Evolutionary conservation across 53 echinoderm and acorn worm species (phyloP).

Genomic region (Stichopus horrens): DNA sequence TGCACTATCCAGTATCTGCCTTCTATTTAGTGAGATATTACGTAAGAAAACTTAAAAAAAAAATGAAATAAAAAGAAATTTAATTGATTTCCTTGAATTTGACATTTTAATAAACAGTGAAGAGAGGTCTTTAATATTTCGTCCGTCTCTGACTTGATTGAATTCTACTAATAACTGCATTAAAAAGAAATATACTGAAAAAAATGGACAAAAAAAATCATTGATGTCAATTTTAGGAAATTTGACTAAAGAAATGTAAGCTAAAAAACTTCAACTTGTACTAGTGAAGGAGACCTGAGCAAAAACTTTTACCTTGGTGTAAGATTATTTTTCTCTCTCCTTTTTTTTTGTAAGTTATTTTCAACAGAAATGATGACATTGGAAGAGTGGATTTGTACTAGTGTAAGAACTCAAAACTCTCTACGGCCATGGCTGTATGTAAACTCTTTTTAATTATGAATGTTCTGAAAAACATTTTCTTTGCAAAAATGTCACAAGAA

Average conservation of each 20-base stretch:
- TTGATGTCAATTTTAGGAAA: neutral
- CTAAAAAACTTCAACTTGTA: neutral
- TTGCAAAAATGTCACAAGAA: constrained; percentile 28
- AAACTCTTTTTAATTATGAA: constrained; percentile 21
- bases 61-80: neutral
- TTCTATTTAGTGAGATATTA: neutral
- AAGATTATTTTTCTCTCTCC: too few relatives aligned
- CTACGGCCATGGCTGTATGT: neutral
- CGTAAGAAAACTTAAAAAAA: too few relatives aligned
- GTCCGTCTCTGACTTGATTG: neutral
- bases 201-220: neutral
- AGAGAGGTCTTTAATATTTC: neutral
- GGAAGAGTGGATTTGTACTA: too few relatives aligned
- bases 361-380: too few relatives aligned
- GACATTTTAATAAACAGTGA: neutral
- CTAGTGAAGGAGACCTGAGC: neutral
- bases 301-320: neutral
- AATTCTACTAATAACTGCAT: neutral
- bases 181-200: neutral
- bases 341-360: too few relatives aligned
- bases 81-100: neutral
- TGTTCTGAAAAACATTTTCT: constrained; percentile 28
- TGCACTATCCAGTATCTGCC: constrained; percentile 11
- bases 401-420: neutral
- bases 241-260: neutral